Conservation (phyloP, 2,113 vertebrate species). For the Anhinga anhinga region DNA sequence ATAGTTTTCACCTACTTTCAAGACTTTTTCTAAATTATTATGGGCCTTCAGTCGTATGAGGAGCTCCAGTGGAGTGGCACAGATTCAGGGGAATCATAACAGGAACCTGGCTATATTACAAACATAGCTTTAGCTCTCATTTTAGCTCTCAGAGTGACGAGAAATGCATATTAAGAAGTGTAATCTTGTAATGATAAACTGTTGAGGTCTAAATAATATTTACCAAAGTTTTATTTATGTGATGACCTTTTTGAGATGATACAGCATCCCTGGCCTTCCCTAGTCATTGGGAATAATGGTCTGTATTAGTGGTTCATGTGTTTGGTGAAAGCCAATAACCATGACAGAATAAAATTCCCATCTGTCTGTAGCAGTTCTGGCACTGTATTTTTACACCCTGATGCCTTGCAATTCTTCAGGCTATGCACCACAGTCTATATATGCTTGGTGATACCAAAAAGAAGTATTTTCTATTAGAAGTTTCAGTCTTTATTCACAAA, state of each 20-base stretch:
- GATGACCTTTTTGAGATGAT: neutral
- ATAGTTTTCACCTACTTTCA: neutral
- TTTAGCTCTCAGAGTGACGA: neutral
- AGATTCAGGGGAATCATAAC: neutral
- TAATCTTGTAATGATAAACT: neutral
- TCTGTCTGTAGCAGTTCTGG: neutral
- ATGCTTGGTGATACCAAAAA: neutral
- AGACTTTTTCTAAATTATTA: neutral
- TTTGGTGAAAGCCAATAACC: neutral
- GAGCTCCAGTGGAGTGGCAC: neutral
- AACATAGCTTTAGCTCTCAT: neutral
- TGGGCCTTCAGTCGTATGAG: neutral
- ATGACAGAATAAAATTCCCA: neutral
- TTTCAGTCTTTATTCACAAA: neutral
- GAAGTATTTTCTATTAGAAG: neutral
- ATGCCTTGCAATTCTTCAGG: neutral
- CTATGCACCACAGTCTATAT: neutral
- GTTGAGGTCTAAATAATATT: neutral
- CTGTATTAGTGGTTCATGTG: neutral
- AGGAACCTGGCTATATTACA: neutral
- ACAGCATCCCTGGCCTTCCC: neutral
- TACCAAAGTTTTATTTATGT: neutral
- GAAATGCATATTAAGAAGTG: neutral
- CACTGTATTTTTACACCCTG: neutral
- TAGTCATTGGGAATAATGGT: neutral